Percentiles rank a stretch among this genome's conserved stretches.
Conservation (phyloP, 1,140 invertebrate genomes). For the Plectus sambesii region DNA sequence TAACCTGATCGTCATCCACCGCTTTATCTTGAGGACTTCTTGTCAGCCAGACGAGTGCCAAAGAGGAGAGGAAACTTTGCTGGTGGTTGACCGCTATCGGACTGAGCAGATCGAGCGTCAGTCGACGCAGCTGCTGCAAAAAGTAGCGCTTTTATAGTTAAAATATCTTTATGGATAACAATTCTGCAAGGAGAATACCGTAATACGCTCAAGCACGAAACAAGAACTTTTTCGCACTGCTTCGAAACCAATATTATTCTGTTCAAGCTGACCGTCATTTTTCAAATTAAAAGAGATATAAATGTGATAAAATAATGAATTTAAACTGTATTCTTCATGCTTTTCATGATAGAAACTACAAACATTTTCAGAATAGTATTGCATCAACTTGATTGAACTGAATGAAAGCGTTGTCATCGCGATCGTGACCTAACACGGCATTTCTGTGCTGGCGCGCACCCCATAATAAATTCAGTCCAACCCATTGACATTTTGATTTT, state of each 20-base stretch:
- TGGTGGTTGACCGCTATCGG: slow-evolving; percentile 75
- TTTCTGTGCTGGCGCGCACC: no score
- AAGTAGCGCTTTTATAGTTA: slow-evolving; percentile 18
- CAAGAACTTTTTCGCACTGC: no score
- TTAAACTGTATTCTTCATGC: no score
- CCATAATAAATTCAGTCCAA: no score
- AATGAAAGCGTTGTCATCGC: no score
- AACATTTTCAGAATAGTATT: slow-evolving; percentile 37
- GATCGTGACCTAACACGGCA: no score
- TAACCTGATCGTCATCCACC: slow-evolving; percentile 32
- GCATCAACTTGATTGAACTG: slow-evolving; percentile 13
- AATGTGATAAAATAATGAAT: no score
- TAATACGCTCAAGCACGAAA: no score
- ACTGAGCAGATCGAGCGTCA: slow-evolving; percentile 70
- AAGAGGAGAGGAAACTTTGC: slow-evolving; percentile 65
- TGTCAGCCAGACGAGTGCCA: slow-evolving; percentile 72
- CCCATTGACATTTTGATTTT: no score
- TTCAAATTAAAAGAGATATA: no score
- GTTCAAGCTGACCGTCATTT: no score
- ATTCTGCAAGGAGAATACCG: slow-evolving; percentile 53
- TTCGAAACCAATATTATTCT: no score
- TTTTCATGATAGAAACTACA: slow-evolving; percentile 12
- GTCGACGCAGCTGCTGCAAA: slow-evolving; percentile 58
- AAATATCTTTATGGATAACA: slow-evolving; percentile 41
- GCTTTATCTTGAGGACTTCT: slow-evolving; percentile 53